Evolutionary conservation across 30 jellyfish, hydroid and myxozoan genomes (phyloP).

Genomic region (Cassiopea andromeda): DNA sequence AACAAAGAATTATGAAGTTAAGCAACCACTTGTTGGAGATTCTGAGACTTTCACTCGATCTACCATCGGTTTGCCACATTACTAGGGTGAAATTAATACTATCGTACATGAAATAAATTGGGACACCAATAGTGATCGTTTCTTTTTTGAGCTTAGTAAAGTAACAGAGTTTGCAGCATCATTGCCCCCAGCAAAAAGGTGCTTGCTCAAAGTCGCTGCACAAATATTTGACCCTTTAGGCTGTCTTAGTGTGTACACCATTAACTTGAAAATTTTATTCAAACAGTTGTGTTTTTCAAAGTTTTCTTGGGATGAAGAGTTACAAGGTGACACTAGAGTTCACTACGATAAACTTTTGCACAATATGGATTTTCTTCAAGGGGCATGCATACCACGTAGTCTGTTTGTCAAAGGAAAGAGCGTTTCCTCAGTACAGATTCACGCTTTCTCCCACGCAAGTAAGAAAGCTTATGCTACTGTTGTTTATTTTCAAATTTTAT

Average conservation of each 20-base stretch:
- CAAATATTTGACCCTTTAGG: slow-evolving; percentile 86
- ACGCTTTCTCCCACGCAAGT: slow-evolving; percentile 56
- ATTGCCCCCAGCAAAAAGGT: slow-evolving; percentile 48
- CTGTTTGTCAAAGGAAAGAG: background rate
- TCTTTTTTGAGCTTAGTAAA: slow-evolving; percentile 1
- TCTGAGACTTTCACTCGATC: background rate
- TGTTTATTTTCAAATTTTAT: slow-evolving; percentile 10
- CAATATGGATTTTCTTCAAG: slow-evolving; percentile 1
- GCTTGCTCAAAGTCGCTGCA: slow-evolving; percentile 52
- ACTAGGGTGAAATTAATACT: background rate
- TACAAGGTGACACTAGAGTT: slow-evolving; percentile 6
- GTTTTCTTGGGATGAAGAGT: slow-evolving; percentile 60
- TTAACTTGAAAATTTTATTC: slow-evolving; percentile 33
- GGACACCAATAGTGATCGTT: slow-evolving; percentile 22
- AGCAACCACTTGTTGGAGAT: background rate
- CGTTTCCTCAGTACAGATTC: background rate
- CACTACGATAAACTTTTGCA: background rate
- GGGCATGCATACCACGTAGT: background rate
- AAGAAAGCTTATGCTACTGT: slow-evolving; percentile 53
- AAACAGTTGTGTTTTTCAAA: slow-evolving; percentile 67
- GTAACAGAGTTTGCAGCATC: slow-evolving; percentile 30
- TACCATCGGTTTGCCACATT: background rate
- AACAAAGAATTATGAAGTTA: background rate
- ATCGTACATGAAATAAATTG: slow-evolving; percentile 52
- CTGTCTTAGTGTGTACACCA: slow-evolving; percentile 13